Evolutionary conservation across 1,140 invertebrate species (phyloP).

Genomic region (Drosophila seguyi): DNA sequence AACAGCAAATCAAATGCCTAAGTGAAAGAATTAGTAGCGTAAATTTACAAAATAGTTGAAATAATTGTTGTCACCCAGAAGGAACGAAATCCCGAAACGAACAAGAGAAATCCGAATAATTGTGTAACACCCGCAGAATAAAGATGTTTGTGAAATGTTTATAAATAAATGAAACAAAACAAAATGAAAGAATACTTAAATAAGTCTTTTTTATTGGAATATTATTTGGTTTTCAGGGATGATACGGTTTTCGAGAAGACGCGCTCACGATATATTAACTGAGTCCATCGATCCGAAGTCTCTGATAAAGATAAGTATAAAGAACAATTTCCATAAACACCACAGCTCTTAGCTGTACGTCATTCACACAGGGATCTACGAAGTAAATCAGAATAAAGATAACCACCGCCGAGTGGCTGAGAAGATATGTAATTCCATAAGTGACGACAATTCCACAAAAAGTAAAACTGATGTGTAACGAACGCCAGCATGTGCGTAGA

Average conservation of each 20-base stretch:
- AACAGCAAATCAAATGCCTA: conserved; percentile 41
- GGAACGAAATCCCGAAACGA: conserved; percentile 39
- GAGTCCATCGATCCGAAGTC: too few species aligned
- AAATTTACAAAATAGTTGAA: conserved; percentile 83
- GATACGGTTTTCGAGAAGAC: background rate
- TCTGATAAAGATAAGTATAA: conserved; percentile 1
- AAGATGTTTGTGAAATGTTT: conserved; percentile 83
- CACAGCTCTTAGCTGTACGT: too few species aligned
- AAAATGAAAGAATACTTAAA: conserved; percentile 42
- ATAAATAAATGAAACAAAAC: conserved; percentile 70
- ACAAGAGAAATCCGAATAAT: conserved; percentile 58
- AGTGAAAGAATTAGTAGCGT: conserved; percentile 64
- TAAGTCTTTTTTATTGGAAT: conserved; percentile 11
- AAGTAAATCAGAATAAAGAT: background rate
- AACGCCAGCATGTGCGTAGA: background rate
- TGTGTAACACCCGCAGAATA: conserved; percentile 72
- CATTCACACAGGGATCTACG: background rate
- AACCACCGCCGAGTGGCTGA: background rate
- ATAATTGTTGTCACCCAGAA: conserved; percentile 77
- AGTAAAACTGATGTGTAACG: background rate
- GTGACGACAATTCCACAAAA: background rate
- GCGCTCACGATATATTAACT: too few species aligned
- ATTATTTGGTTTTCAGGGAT: background rate
- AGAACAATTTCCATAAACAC: too few species aligned
- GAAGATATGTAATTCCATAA: background rate